phyloP scores from a whole-genome alignment of 2,797 vertebrate genomes.

The Odontamblyopus rebecca region DNA sequence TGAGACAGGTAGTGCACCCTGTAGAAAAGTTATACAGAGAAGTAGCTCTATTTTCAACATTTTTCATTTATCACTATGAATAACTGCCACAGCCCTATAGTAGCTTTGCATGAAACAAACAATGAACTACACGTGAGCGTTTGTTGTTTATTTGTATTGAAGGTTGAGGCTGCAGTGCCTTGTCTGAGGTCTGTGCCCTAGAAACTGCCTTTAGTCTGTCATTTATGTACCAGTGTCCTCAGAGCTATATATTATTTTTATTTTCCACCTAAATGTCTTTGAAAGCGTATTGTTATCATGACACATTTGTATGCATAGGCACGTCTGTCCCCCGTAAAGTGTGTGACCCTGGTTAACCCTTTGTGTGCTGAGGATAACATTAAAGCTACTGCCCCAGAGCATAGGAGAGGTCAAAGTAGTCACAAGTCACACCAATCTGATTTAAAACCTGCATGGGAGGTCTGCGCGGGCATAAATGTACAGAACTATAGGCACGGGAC shows the following conservation, averaged over 20 bases:
- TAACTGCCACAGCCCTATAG: not conserved
- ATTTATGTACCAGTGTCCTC: not conserved
- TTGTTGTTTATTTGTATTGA: not conserved
- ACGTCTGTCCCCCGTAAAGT: slow-evolving; percentile 10
- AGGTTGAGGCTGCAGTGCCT: not conserved
- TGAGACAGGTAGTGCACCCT: not conserved
- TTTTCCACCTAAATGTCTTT: not conserved
- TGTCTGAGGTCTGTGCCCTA: not conserved
- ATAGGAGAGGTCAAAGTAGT: slow-evolving; percentile 24
- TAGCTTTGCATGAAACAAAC: not conserved
- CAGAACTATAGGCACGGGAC: slow-evolving; percentile 26
- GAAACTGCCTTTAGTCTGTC: not conserved
- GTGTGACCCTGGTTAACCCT: slow-evolving; percentile 31
- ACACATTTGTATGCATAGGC: slow-evolving; percentile 9
- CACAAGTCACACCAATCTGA: slow-evolving; percentile 13
- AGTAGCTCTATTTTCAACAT: too few relatives aligned
- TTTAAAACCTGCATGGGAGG: slow-evolving; percentile 12
- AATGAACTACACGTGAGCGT: not conserved
- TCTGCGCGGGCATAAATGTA: slow-evolving; percentile 22
- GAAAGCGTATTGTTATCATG: not conserved
- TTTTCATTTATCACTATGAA: not conserved
- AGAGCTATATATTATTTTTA: not conserved
- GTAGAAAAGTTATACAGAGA: not conserved
- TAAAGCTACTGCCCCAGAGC: slow-evolving; percentile 26
- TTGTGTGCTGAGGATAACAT: slow-evolving; percentile 39